Percentiles rank a stretch among this genome's conserved stretches.
Evolutionary conservation across 2,888 invertebrate species (phyloP).

Genomic region (Hololepta plana): DNA sequence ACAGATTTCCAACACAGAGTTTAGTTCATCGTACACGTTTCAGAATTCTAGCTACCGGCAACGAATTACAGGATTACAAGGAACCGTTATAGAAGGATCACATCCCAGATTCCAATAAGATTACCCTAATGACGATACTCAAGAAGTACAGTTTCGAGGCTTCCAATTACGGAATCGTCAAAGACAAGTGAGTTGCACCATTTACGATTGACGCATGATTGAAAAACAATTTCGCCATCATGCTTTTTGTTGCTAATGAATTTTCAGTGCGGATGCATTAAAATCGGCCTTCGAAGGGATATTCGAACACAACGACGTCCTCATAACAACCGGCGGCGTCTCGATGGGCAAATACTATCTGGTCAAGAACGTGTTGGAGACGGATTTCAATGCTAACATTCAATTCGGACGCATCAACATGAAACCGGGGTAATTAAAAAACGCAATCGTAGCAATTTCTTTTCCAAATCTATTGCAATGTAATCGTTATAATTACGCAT

Average conservation of each 20-base stretch:
- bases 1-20: too few relatives aligned
- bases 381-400: conserved; percentile 59
- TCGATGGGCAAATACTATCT: conserved; percentile 96
- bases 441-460: too few relatives aligned
- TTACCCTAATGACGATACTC: conserved; percentile 58
- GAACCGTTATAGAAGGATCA: conserved; percentile 46
- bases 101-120: conserved; percentile 85
- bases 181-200: conserved; percentile 61
- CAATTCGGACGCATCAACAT: conserved; percentile 83
- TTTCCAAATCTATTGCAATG: too few relatives aligned
- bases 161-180: conserved; percentile 59
- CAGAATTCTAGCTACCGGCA: conserved; percentile 85
- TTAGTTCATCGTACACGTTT: too few relatives aligned
- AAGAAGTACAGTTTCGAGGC: conserved; percentile 45
- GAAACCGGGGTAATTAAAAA: conserved; percentile 92
- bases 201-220: too few relatives aligned
- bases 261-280: conserved; percentile 30
- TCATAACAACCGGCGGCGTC: conserved; percentile 88
- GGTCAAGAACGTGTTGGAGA: conserved; percentile 57
- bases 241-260: too few relatives aligned
- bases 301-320: conserved; percentile 45
- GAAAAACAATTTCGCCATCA: too few relatives aligned
- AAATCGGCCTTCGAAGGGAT: conserved; percentile 38
- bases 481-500: too few relatives aligned
- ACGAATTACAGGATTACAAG: conserved; percentile 60